These are phyloP conservation scores for Atherinosoma microstoma DNA, from an alignment of 2,797 vertebrate genomes.

Conservation along the genomic window DNA sequence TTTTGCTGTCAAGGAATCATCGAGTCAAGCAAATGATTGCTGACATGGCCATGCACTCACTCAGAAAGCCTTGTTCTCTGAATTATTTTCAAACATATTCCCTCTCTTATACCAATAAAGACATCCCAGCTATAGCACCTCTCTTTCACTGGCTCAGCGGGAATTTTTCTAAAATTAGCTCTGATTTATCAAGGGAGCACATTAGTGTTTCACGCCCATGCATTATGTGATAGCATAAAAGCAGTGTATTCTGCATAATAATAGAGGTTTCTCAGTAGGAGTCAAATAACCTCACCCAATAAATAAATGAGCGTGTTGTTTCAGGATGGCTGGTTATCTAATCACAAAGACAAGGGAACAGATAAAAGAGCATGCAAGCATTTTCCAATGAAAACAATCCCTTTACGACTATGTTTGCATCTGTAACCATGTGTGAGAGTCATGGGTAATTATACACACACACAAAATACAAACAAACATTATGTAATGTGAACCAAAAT, in stretches of 20 bases:
- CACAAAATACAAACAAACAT: slow-evolving; percentile 19
- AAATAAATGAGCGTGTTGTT: slow-evolving; percentile 67
- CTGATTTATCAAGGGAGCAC: slow-evolving; percentile 62
- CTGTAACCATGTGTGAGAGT: background rate
- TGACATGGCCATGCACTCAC: slow-evolving; percentile 8
- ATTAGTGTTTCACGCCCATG: slow-evolving; percentile 65
- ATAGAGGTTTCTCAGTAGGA: slow-evolving; percentile 59
- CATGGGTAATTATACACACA: slow-evolving; percentile 21
- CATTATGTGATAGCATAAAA: slow-evolving; percentile 58
- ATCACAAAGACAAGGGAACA: slow-evolving; percentile 47
- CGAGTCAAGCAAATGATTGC: background rate
- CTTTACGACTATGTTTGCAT: slow-evolving; percentile 11
- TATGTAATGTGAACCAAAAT: slow-evolving; percentile 12
- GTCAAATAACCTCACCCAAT: slow-evolving; percentile 62
- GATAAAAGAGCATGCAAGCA: slow-evolving; percentile 41
- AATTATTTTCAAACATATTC: slow-evolving; percentile 16
- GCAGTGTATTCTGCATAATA: slow-evolving; percentile 59
- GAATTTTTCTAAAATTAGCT: slow-evolving; percentile 63
- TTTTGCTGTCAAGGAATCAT: slow-evolving; percentile 5
- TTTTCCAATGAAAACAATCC: slow-evolving; percentile 26
- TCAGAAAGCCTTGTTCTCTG: background rate
- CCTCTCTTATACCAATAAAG: slow-evolving; percentile 26
- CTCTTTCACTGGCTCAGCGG: slow-evolving; percentile 41
- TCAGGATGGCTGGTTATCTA: slow-evolving; percentile 65
- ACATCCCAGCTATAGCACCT: slow-evolving; percentile 27